A percentile compares a stretch with the other conserved stretches of the same genome.
Evolutionary conservation across 2,888 invertebrate species (phyloP).

Genomic region (Aspidiotus rigidus): DNA sequence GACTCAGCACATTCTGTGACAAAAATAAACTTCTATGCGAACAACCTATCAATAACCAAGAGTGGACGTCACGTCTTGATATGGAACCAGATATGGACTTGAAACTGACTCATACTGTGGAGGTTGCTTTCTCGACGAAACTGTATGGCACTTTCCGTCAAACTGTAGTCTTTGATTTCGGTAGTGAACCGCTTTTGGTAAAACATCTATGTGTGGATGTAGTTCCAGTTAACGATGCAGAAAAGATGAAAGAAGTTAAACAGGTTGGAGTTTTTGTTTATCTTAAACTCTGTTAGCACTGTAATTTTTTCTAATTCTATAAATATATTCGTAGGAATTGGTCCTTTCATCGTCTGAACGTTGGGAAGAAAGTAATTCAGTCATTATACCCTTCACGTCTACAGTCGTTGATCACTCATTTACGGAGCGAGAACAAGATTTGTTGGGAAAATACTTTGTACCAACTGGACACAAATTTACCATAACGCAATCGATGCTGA

Average conservation of each 20-base stretch:
- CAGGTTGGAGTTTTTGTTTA: slow-evolving; percentile 37
- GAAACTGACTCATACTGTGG: slow-evolving; percentile 45
- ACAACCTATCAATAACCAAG: slow-evolving; percentile 49
- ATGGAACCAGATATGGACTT: slow-evolving; percentile 30
- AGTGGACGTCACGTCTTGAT: slow-evolving; percentile 46
- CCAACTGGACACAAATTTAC: slow-evolving; percentile 57
- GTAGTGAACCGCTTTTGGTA: slow-evolving; percentile 54
- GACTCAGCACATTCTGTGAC: slow-evolving; percentile 33
- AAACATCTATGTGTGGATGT: slow-evolving; percentile 67
- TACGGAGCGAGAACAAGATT: slow-evolving; percentile 49
- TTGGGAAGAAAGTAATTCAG: slow-evolving; percentile 51
- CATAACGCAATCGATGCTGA: slow-evolving; percentile 58
- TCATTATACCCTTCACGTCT: slow-evolving; percentile 49
- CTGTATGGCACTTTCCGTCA: slow-evolving; percentile 72
- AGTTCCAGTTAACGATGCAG: slow-evolving; percentile 56
- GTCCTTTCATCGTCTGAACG: slow-evolving; percentile 54
- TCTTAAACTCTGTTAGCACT: not conserved
- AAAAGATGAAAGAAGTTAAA: slow-evolving; percentile 55
- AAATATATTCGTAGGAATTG: slow-evolving; percentile 41
- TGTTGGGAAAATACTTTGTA: slow-evolving; percentile 55
- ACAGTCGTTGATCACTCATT: slow-evolving; percentile 45
- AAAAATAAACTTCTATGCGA: slow-evolving; percentile 40
- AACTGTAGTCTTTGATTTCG: slow-evolving; percentile 66
- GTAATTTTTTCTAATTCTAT: not conserved
- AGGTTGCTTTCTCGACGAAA: slow-evolving; percentile 56